These are phyloP conservation scores for Tetranychus urticae DNA, from an alignment of 1,140 invertebrate species.

Conservation along the genomic window DNA sequence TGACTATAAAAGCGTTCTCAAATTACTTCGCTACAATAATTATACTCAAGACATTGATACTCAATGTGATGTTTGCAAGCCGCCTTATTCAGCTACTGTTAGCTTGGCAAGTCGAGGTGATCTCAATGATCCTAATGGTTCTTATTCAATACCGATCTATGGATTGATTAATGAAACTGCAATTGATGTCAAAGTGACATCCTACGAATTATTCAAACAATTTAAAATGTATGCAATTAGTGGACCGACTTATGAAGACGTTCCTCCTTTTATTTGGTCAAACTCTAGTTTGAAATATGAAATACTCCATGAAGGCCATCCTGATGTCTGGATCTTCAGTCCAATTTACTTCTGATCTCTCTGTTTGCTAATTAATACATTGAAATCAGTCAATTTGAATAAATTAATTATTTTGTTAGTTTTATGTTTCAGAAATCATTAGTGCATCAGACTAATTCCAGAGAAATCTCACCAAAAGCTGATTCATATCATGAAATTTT, in stretches of 20 bases:
- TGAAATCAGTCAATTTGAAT: too few species aligned
- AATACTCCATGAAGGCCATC: constrained; percentile 1
- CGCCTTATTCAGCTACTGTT: constrained; percentile 44
- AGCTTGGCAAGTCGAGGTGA: constrained; percentile 42
- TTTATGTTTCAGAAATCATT: too few species aligned
- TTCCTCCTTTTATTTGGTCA: constrained; percentile 48
- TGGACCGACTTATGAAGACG: constrained; percentile 32
- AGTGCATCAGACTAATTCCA: too few species aligned
- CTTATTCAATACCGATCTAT: constrained; percentile 31
- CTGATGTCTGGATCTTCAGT: constrained; percentile 4
- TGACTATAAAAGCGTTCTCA: constrained; percentile 31
- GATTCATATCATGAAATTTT: too few species aligned
- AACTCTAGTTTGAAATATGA: constrained; percentile 24
- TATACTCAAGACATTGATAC: constrained; percentile 40
- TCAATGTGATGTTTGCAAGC: constrained; percentile 35
- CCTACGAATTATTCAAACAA: constrained; percentile 19
- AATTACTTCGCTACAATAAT: constrained; percentile 46
- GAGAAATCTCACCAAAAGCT: too few species aligned
- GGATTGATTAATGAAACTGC: constrained; percentile 36
- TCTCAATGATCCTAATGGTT: constrained; percentile 36
- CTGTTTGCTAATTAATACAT: too few species aligned
- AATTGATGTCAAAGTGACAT: constrained; percentile 36
- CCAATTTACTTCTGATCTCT: neutral
- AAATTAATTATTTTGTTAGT: too few species aligned
- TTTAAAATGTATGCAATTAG: constrained; percentile 31